phyloP scores from a whole-genome alignment of 2,888 invertebrate genomes.

The Tachina fera region DNA sequence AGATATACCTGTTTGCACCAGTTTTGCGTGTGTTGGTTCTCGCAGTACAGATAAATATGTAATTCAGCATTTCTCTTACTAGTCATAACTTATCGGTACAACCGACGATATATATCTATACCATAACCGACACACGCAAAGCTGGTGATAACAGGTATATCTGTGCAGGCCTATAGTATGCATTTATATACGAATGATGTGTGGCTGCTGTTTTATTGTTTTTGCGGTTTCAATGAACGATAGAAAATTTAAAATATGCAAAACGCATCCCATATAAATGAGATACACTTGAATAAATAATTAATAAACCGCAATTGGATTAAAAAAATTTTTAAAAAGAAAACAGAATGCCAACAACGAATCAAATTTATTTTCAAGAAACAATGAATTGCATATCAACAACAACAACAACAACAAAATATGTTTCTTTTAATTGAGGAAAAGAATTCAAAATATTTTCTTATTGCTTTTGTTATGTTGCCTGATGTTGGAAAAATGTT shows the following conservation, averaged over 20 bases:
- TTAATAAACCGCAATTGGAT: conserved; percentile 67
- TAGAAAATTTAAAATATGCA: conserved; percentile 68
- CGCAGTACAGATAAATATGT: no score
- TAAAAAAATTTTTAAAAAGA: conserved; percentile 52
- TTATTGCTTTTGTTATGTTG: not conserved
- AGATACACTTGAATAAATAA: conserved; percentile 67
- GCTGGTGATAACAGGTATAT: no score
- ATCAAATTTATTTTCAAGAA: conserved; percentile 45
- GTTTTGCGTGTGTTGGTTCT: no score
- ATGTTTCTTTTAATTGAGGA: conserved; percentile 55
- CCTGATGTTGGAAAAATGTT: not conserved
- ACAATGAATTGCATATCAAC: conserved; percentile 17
- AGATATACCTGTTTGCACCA: no score
- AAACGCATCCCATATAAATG: conserved; percentile 49
- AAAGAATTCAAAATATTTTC: conserved; percentile 48
- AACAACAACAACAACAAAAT: not conserved
- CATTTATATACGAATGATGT: conserved; percentile 6
- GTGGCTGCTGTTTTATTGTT: conserved; percentile 11
- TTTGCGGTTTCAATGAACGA: conserved; percentile 67
- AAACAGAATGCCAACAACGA: conserved; percentile 29
- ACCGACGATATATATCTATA: no score
- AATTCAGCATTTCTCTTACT: no score
- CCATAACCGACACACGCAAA: no score
- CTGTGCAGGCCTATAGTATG: no score
- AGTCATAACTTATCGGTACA: no score